Evolutionary conservation across 64 coral and sea anemone species (phyloP), one percentile per base, ranked within the genome.

Genomic region (Actinia tenebrosa): DNA sequence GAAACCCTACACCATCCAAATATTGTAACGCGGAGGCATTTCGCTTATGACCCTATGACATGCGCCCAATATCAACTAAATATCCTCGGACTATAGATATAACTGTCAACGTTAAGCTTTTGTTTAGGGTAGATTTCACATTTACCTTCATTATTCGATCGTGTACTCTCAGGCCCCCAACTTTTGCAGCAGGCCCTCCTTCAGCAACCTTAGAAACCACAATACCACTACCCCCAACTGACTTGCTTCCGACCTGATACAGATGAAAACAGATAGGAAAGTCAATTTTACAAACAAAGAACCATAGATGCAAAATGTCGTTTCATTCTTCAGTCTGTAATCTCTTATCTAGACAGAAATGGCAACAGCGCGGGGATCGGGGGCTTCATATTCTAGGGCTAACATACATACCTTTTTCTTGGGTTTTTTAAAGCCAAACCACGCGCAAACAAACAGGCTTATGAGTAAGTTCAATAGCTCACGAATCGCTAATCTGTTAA

Each of bases 191-290:
- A 45, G 94, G 94, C 47, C 94, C 94, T 78, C 94, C 91, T 87
- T 97, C 88, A 60, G 94, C 94, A 66, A 97, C 84, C 77, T 92
- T 97, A 15, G 94, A 97, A 88, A 97, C 94, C 94, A 97, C 94
- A 71, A 97, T 97, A 63, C 94, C 91, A 77, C 91, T 84, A 60
- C 94, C 94, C 82, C 94, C 94, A 47, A 80, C 55, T 25, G 91
- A 88, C 86, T 88, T 97, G 86, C 86, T 97, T 93, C 94, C 94
- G 91, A 97, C 94, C 94, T 97, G 86, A 55, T 60, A 87, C 86
- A 56, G 78, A 90, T 79, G 62, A 90, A 88, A 91, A 88, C 71
- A 87, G 62, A 83, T 43, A 86, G 47, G 56, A 85, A 63, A 64
- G 54, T 58, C 83, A 61, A 18, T 27, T 61, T 62, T 61, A 85